phyloP scores from a whole-genome alignment of 2,888 invertebrate species.

The Drosophila mimica region DNA sequence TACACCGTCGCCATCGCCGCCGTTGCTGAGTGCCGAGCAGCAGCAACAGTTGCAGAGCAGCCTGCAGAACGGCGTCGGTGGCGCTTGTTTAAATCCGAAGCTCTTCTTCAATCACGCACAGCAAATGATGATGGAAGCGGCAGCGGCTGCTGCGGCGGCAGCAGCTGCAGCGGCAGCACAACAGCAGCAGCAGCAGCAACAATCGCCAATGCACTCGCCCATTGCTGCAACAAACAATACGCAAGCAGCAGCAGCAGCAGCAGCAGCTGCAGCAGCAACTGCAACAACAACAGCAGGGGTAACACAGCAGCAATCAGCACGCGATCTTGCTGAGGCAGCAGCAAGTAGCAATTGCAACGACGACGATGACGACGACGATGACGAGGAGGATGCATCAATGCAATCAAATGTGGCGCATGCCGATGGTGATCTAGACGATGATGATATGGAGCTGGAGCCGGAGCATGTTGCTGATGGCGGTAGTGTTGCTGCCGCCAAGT shows the following conservation, averaged over 20 bases:
- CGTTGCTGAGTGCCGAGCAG: constrained; percentile 79
- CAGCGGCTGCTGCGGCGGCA: constrained; percentile 82
- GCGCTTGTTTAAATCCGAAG: constrained; percentile 83
- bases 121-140: constrained; percentile 84
- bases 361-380: constrained; percentile 71
- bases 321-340: constrained; percentile 34
- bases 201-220: constrained; percentile 82
- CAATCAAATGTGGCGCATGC: constrained; percentile 66
- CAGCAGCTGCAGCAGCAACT: constrained; percentile 18
- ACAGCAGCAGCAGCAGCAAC: constrained; percentile 72
- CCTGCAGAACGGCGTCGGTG: constrained; percentile 70
- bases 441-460: constrained; percentile 66
- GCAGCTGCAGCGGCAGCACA: constrained; percentile 70
- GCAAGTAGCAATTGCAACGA: constrained; percentile 41
- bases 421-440: constrained; percentile 58
- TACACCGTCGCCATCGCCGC: constrained; percentile 84
- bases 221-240: constrained; percentile 41
- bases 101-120: constrained; percentile 84
- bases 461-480: constrained; percentile 44
- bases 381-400: constrained; percentile 70
- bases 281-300: constrained; percentile 16
- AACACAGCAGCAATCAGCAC: constrained; percentile 38
- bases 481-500: constrained; percentile 33
- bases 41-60: constrained; percentile 74
- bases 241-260: constrained; percentile 24